Conservation (phyloP, 2,888 invertebrate genomes). For the Coenonympha arcania region DNA sequence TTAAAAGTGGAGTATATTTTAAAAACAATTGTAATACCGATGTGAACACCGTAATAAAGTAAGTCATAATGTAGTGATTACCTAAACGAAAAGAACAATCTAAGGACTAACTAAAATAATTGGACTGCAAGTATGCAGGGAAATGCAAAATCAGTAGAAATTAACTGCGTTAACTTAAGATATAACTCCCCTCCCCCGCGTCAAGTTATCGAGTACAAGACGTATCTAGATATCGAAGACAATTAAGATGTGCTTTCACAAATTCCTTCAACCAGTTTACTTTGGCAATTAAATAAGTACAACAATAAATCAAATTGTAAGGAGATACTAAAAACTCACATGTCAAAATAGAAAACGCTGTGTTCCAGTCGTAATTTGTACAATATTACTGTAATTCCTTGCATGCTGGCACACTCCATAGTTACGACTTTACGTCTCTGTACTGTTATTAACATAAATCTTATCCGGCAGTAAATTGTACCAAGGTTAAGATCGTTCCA, state of each 20-base stretch:
- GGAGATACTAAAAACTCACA: slow-evolving; percentile 6
- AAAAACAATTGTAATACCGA: slow-evolving; percentile 12
- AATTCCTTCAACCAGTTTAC: background rate
- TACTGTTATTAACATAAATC: slow-evolving; percentile 18
- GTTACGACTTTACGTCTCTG: slow-evolving; percentile 4
- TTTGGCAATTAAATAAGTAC: background rate
- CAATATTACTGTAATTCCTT: slow-evolving; percentile 12
- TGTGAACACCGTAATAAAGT: too few species aligned
- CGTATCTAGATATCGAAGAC: background rate
- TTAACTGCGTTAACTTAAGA: too few species aligned
- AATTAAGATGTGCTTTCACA: too few species aligned
- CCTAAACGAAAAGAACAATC: too few species aligned
- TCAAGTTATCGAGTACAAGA: too few species aligned
- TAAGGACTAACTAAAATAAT: too few species aligned
- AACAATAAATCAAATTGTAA: slow-evolving; percentile 6
- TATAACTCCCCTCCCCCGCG: too few species aligned
- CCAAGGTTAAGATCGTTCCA: background rate
- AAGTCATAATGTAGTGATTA: slow-evolving; percentile 7
- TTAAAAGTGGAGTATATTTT: slow-evolving; percentile 10
- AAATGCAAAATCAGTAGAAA: too few species aligned
- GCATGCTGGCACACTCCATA: background rate
- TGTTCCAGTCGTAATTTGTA: slow-evolving; percentile 11
- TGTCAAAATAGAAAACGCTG: slow-evolving; percentile 2
- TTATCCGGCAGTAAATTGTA: slow-evolving; percentile 11
- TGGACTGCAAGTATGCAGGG: too few species aligned